These are phyloP conservation scores for Tanypteryx hageni DNA, from an alignment of 2,888 invertebrate genomes.

Conservation along the genomic window DNA sequence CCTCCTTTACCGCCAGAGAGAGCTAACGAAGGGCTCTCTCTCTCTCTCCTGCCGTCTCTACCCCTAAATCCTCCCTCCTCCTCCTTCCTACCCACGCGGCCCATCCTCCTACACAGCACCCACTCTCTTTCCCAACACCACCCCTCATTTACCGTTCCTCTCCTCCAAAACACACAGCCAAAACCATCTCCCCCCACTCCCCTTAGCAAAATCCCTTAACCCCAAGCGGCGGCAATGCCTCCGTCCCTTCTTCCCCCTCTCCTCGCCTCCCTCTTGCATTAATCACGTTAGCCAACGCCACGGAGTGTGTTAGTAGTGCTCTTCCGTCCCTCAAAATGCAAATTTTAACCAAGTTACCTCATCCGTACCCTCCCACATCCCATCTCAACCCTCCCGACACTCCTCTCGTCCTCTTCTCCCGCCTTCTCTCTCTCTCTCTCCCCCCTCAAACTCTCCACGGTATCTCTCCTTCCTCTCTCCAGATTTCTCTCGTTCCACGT, in stretches of 20 bases:
- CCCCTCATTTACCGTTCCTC: neutral
- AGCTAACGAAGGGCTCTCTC: conserved; percentile 34
- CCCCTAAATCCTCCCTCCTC: neutral
- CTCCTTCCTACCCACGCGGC: neutral
- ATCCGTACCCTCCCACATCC: conserved; percentile 53
- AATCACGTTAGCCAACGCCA: conserved; percentile 63
- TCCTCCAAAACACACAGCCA: neutral
- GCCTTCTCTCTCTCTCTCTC: conserved; percentile 14
- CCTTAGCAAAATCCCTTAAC: neutral
- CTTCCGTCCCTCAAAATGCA: conserved; percentile 63
- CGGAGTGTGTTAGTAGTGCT: conserved; percentile 61
- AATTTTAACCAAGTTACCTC: conserved; percentile 62
- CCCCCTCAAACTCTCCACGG: neutral
- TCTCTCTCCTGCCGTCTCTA: too few species aligned
- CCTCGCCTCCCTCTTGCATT: conserved; percentile 42
- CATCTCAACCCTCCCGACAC: neutral
- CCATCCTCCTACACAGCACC: neutral
- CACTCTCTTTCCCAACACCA: neutral
- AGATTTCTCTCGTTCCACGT: neutral
- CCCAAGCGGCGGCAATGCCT: neutral
- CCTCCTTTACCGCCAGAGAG: neutral
- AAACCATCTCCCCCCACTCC: conserved; percentile 1
- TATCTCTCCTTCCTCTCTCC: neutral
- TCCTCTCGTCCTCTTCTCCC: conserved; percentile 8
- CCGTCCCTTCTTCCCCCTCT: neutral